phyloP scores from a whole-genome alignment of 2,797 vertebrate species.

The Chloroceryle amazona region DNA sequence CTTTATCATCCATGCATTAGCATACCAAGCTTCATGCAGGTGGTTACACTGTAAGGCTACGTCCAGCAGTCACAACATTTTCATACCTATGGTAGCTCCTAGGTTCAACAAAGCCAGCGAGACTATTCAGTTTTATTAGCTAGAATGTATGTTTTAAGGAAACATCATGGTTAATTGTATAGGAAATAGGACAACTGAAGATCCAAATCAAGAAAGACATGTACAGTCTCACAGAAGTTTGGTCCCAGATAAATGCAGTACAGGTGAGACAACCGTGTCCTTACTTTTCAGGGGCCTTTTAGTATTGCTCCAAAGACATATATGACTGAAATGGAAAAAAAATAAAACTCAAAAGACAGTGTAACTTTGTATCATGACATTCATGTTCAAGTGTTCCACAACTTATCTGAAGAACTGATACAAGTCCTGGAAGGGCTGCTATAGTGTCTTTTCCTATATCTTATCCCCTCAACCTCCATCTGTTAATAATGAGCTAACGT shows the following conservation, averaged over 20 bases:
- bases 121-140: not conserved
- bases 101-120: not conserved
- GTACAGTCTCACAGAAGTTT: not conserved
- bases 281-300: not conserved
- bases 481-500: slow-evolving; percentile 26
- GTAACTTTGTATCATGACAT: not conserved
- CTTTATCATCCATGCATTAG: not conserved
- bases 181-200: not conserved
- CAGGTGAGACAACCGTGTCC: not conserved
- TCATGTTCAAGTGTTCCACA: not conserved
- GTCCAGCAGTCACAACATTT: not conserved
- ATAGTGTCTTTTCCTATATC: not conserved
- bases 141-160: not conserved
- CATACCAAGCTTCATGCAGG: not conserved
- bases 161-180: rapidly evolving
- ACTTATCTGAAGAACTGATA: not conserved
- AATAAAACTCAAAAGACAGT: not conserved
- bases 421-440: slow-evolving; percentile 31
- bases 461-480: slow-evolving; percentile 23
- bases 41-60: not conserved
- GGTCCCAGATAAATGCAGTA: not conserved
- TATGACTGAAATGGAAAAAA: not conserved
- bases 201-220: not conserved
- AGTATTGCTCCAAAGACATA: not conserved
- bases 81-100: not conserved